phyloP scores from a whole-genome alignment of 1,140 invertebrate species.

The Lethrus apterus region DNA sequence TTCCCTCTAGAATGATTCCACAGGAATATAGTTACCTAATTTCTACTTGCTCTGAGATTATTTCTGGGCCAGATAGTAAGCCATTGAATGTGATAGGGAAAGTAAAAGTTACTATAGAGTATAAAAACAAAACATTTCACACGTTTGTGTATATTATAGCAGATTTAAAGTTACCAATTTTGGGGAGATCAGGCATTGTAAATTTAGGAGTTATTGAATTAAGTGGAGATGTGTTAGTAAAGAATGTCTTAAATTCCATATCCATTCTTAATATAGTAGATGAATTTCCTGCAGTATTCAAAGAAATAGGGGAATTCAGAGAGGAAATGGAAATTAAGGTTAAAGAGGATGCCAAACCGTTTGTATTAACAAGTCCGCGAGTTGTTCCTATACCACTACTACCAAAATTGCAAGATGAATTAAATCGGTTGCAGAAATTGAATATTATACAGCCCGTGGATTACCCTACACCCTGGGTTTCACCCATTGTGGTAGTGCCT shows the following conservation, averaged over 20 bases:
- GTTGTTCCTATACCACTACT: conserved; percentile 31
- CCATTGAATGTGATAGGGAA: no score
- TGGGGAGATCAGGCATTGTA: no score
- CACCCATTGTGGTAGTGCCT: conserved; percentile 39
- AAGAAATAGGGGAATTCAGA: conserved; percentile 7
- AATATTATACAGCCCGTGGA: conserved; percentile 34
- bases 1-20: conserved; percentile 1
- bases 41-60: no score
- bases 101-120: no score
- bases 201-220: not conserved
- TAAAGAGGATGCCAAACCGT: conserved; percentile 16
- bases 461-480: conserved; percentile 37
- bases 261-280: not conserved
- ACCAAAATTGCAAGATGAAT: conserved; percentile 22
- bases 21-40: no score
- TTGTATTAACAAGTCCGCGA: conserved; percentile 22
- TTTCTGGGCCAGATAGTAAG: no score
- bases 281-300: not conserved
- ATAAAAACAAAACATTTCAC: no score
- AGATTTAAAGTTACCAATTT: no score
- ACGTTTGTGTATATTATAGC: no score
- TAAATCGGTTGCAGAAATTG: conserved; percentile 24
- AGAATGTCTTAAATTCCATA: not conserved
- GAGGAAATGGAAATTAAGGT: conserved; percentile 9
- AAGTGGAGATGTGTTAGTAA: not conserved